Conservation (phyloP, 2,797 vertebrate species). For the Leuciscus waleckii region DNA sequence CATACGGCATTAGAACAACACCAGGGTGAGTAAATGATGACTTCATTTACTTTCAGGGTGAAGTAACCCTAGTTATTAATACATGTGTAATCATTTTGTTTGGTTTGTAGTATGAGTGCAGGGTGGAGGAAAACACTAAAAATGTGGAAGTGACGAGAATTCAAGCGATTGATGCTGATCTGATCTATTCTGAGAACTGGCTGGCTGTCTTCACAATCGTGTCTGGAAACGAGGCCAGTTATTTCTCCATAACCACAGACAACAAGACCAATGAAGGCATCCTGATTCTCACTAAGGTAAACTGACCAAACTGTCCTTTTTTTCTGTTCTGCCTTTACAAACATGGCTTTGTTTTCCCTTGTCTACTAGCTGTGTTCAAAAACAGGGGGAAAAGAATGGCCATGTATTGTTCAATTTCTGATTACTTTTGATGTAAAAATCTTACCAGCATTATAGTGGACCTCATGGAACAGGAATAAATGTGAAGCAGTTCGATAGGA, state of each 20-base stretch:
- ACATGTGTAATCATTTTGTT: not conserved
- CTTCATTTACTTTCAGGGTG: not conserved
- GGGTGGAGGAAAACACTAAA: constrained; percentile 86
- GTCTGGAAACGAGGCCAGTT: constrained; percentile 90
- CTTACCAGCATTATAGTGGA: not conserved
- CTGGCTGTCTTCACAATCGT: constrained; percentile 83
- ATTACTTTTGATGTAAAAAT: not conserved
- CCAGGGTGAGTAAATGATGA: not conserved
- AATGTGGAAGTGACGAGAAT: constrained; percentile 85
- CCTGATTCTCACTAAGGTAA: constrained; percentile 87
- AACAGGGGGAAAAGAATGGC: not conserved
- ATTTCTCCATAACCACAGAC: constrained; percentile 88
- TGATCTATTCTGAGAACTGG: constrained; percentile 88
- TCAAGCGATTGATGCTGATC: constrained; percentile 83
- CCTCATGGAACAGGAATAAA: not conserved
- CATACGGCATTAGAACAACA: not conserved
- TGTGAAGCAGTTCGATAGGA: not conserved
- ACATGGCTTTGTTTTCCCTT: not conserved
- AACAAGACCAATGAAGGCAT: constrained; percentile 88
- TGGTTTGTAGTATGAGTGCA: constrained; percentile 82
- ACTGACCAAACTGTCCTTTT: not conserved
- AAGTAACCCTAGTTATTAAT: not conserved
- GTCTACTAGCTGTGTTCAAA: too few species aligned
- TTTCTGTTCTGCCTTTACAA: not conserved
- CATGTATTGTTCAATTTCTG: not conserved